phyloP scores from a whole-genome alignment of 2,888 invertebrate genomes.

The Nomada hirtipes region DNA sequence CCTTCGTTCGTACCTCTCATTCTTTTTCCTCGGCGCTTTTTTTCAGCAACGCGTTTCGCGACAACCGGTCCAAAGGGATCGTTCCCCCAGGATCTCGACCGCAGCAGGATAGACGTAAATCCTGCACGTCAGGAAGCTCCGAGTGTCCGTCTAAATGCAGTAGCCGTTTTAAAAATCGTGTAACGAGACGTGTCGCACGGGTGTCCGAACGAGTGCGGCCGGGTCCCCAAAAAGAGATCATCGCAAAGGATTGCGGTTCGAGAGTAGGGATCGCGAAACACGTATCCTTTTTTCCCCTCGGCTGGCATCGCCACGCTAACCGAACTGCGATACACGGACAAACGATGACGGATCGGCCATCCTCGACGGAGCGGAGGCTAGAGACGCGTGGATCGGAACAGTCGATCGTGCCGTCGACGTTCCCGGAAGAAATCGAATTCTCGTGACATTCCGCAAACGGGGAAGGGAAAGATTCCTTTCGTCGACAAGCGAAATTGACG shows the following conservation, averaged over 20 bases:
- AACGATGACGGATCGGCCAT: no score
- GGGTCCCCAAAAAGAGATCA: neutral
- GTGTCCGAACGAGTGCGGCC: neutral
- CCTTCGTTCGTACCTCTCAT: slow-evolving; percentile 33
- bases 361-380: no score
- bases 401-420: no score
- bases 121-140: slow-evolving; percentile 21
- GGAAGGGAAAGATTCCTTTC: neutral
- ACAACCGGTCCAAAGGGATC: slow-evolving; percentile 65
- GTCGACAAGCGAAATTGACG: neutral
- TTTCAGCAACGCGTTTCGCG: slow-evolving; percentile 46
- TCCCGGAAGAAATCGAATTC: no score
- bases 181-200: neutral
- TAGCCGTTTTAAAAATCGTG: slow-evolving; percentile 8
- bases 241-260: no score
- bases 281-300: no score
- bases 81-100: slow-evolving; percentile 44
- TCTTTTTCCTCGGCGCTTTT: slow-evolving; percentile 34
- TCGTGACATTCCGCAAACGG: no score
- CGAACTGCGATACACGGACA: no score
- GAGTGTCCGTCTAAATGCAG: slow-evolving; percentile 48
- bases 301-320: no score
- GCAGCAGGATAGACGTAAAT: slow-evolving; percentile 41
- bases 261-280: no score
- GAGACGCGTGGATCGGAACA: no score